phyloP scores from a whole-genome alignment of 2,888 invertebrate genomes.

The Harpalus rubripes region DNA sequence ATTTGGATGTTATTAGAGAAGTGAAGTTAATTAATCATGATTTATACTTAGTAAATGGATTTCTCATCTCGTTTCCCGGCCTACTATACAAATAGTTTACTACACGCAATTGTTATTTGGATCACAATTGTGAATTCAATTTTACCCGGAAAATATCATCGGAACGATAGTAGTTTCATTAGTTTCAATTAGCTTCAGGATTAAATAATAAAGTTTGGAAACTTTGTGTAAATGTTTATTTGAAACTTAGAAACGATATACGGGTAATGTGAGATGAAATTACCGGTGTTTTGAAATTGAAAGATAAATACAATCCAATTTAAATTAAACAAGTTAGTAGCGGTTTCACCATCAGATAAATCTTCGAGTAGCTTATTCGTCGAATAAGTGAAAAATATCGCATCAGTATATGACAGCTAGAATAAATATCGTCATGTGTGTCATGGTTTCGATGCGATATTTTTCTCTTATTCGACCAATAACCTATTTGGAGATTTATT shows the following conservation, averaged over 20 bases:
- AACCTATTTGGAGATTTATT: too few species aligned
- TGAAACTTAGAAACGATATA: neutral
- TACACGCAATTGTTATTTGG: neutral
- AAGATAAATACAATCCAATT: constrained; percentile 1
- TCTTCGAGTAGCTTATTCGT: too few species aligned
- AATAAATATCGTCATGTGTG: too few species aligned
- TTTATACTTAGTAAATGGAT: constrained; percentile 31
- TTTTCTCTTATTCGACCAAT: too few species aligned
- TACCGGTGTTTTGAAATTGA: neutral
- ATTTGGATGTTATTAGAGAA: constrained; percentile 21
- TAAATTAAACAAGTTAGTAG: neutral
- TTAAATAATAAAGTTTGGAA: constrained; percentile 1
- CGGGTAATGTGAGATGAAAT: neutral
- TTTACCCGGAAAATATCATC: neutral
- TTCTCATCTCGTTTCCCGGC: neutral
- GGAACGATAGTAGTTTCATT: neutral
- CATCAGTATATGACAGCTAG: too few species aligned
- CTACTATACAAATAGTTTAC: neutral
- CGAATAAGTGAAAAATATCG: too few species aligned
- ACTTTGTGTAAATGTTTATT: neutral
- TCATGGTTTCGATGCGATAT: too few species aligned
- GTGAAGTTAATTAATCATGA: constrained; percentile 38
- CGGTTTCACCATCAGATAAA: too few species aligned
- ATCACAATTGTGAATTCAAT: neutral
- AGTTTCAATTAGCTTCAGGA: neutral